Evolutionary conservation across 2,113 vertebrate genomes (phyloP), one percentile per base, ranked within the genome.

Genomic region (Chrysemys picta): DNA sequence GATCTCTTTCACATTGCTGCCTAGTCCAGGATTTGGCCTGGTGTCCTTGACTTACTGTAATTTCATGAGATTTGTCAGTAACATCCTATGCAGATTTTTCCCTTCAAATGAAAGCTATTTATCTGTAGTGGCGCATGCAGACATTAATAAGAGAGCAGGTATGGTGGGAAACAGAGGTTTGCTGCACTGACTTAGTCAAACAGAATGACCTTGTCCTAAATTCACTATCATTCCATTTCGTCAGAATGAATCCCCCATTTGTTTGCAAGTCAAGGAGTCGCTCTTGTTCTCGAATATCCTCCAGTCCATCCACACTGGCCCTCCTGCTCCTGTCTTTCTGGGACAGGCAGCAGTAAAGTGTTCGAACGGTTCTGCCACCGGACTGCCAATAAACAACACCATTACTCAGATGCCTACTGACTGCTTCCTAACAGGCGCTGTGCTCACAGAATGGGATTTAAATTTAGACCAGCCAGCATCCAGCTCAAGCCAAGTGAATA

Each of bases 401-500:
- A 92, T 92, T 91, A 93, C 69, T 85, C 89, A 94, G 83, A 87
- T 84, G 83, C 82, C 52, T 7, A 50, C 75, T 82, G 89, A 92
- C 88, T 82, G 52, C 69, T 88, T 96, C 53, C 47, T 87, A 87
- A 38, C 57, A 92, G n/a, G 82, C 5, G 42, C 42, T 72, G 22
- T 27, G 42, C 82, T 93, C 89, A 91, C 54, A 86, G 80, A 89
- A 82, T 54, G 89, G 93, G 80, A 17, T 94, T 93, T 89, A 86
- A 45, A 94, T 78, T 93, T 89, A 93, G 87, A 94, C 89, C 91
- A 49, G 87, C 52, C 87, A 87, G 80, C 52, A 12, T 11, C 19
- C 84, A 82, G 85, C n/a, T 92, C 89, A 88, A 81, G 84, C 86
- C 72, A 95, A 95, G n/a, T 45, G 84, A 97, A 93, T 72, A 47